Base-by-base conservation (phyloP, 2,888 invertebrate genomes). In the Troides oblongomaculatus region DNA sequence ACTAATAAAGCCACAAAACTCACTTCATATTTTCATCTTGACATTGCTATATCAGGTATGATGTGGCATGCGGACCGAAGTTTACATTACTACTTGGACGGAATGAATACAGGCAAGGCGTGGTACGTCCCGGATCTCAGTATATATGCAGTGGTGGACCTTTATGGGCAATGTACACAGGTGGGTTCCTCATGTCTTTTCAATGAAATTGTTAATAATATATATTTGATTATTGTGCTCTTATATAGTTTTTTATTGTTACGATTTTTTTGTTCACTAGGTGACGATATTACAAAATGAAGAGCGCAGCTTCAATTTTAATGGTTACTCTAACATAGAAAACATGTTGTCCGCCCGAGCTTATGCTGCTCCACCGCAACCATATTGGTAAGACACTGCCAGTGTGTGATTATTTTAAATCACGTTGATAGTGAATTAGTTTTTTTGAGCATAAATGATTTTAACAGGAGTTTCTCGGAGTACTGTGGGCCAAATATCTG, bases 141-240 rank as follows among this genome's bases (percentile, higher is more conserved):
- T 85, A 95, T 98, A 68, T 99, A 97, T 90, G 98, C 98, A 2
- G 98, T 99, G n/a, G 95, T 99, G 64, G 98, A 99, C 91, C 93
- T 99, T 66, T 98, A 98, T 81, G 98, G 98, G 0, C 97, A 97
- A 83, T 99, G 99, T 86, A 97, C 98, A 1, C 97, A 98, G 94
- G 98, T 98, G 12, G 6, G 23, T 3, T 23, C 23, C 25, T 58
- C 10, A 23, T 23, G 14, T 23, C 23, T 58, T 58, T 58, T 58
- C 23, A 58, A 14, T 23, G 53, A 53, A 58, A 10, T 58, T 23
- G n/a, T 12, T 58, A 23, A 21, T n/a, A 18, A 10, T 21, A 25
- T 58, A 14, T 7, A 10, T 58, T 46, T 46, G 10, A 57, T 21
- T 21, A n/a, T 5, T 21, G 6, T 6, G 1, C 1, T 23, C 8